Percentiles rank a stretch among this genome's conserved stretches.
phyloP scores from a whole-genome alignment of 2,113 vertebrate genomes.

The Buteo buteo region DNA sequence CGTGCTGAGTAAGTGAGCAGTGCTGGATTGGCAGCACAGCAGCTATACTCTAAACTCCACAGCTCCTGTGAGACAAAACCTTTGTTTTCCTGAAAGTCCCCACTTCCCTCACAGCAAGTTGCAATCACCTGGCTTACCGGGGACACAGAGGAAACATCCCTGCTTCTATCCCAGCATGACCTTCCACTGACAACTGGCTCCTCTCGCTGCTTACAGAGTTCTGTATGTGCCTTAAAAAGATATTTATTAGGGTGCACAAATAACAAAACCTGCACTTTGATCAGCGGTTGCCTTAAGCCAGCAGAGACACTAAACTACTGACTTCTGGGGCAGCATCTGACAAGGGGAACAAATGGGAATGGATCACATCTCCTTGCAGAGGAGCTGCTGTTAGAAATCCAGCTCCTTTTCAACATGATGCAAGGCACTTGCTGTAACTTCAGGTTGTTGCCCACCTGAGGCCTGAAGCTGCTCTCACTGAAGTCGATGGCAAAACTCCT shows the following conservation, averaged over 20 bases:
- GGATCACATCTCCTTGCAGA: not conserved
- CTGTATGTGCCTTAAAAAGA: not conserved
- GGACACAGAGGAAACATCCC: not conserved
- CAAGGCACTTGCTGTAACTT: not conserved
- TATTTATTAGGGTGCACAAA: not conserved
- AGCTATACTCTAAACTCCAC: not conserved
- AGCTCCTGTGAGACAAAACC: not conserved
- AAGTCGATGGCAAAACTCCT: not conserved
- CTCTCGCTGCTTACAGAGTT: not conserved
- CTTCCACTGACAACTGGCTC: not conserved
- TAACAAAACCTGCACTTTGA: slow-evolving; percentile 3
- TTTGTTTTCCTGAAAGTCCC: not conserved
- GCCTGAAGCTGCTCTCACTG: not conserved
- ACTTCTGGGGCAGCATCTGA: not conserved
- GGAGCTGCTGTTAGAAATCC: not conserved
- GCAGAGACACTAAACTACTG: not conserved
- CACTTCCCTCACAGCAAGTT: not conserved
- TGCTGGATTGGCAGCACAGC: not conserved
- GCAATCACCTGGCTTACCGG: not conserved
- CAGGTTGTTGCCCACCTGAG: not conserved
- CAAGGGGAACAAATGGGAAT: not conserved
- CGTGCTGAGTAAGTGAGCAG: accelerated
- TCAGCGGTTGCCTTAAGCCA: not conserved
- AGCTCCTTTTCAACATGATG: not conserved
- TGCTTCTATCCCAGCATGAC: not conserved